A percentile compares a stretch with the other conserved stretches of the same genome.
These are phyloP conservation scores for Lacerta agilis DNA, from an alignment of 2,797 vertebrate genomes.

Conservation along the genomic window DNA sequence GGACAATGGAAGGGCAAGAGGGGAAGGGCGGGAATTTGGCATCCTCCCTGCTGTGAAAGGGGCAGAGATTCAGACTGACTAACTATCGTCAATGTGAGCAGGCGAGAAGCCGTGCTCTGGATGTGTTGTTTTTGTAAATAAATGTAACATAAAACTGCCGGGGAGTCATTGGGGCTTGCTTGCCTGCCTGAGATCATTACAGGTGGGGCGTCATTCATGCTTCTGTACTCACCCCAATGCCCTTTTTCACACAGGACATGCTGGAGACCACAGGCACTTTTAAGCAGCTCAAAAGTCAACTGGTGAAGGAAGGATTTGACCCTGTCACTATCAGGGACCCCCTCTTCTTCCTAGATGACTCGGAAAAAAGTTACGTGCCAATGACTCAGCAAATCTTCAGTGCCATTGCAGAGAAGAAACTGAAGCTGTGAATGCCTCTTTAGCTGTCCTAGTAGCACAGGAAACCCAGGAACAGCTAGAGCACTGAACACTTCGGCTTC, in stretches of 20 bases:
- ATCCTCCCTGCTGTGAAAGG: too few relatives aligned
- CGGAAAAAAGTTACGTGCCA: conserved; percentile 75
- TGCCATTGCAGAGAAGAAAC: conserved; percentile 74
- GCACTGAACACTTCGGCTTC: not conserved
- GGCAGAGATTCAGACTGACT: too few relatives aligned
- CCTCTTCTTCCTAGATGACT: conserved; percentile 82
- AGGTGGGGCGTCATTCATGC: too few relatives aligned
- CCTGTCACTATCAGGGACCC: conserved; percentile 71
- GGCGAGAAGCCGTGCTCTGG: too few relatives aligned
- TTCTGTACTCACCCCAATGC: not conserved
- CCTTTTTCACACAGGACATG: conserved; percentile 67
- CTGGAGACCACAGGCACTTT: conserved; percentile 85
- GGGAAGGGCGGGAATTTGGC: too few relatives aligned
- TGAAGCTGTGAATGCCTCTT: conserved; percentile 77
- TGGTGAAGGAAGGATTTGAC: conserved; percentile 86
- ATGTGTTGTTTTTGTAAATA: too few relatives aligned
- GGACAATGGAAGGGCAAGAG: too few relatives aligned
- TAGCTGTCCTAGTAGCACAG: too few relatives aligned
- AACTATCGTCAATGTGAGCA: too few relatives aligned
- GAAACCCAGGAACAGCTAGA: not conserved
- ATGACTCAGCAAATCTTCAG: conserved; percentile 76
- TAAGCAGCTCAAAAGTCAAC: conserved; percentile 84
- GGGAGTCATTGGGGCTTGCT: too few relatives aligned
- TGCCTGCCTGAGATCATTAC: too few relatives aligned
- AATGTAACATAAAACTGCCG: too few relatives aligned